Evolutionary conservation across 2,113 vertebrate species (phyloP), one percentile per base, ranked within the genome.

Genomic region (Tylochromis polylepis): DNA sequence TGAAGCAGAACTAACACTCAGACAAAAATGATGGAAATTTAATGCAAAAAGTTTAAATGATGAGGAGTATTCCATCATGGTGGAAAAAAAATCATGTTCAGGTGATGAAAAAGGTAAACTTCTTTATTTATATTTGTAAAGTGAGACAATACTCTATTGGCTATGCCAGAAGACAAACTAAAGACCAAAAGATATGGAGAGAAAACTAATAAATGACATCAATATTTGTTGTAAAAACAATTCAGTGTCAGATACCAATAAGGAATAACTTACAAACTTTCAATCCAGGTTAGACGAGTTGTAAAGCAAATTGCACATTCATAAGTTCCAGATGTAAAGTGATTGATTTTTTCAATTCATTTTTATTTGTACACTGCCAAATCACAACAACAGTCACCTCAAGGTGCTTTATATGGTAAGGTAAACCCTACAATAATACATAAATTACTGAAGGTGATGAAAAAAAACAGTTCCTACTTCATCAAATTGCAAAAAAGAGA

Each of bases 401-500:
- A 11, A 0, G 16, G 59, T 16, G 16, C 29, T 34, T 62, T 0
- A 1, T 15, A 3, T 0, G 0, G 59, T 36, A 20, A 62, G 1
- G 0, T 9, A 34, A 31, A 62, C 16, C 58, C 29, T 0, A 34
- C 9, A 62, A 0, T 34, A 6, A 62, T 4, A 11, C 58, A 11
- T 2, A 18, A 5, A 11, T 18, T 2, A 20, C 59, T 34, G 60
- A 65, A 65, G 5, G 31, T 1, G 31, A 36, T 36, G 36, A 4
- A 36, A 22, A 53, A 12, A 31, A 65, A n/a, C 10, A 12, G 11
- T n/a, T 62, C 0, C 29, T 34, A 34, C 29, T 34, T 60, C 59
- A 20, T 60, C 59, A 10, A 11, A 65, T 20, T 36, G 12, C 10
- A n/a, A 4, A 36, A 10, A 4, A 36, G 6, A 29, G 60, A 65